phyloP scores from a whole-genome alignment of 2,797 vertebrate species.

The Phalanger gymnotis region DNA sequence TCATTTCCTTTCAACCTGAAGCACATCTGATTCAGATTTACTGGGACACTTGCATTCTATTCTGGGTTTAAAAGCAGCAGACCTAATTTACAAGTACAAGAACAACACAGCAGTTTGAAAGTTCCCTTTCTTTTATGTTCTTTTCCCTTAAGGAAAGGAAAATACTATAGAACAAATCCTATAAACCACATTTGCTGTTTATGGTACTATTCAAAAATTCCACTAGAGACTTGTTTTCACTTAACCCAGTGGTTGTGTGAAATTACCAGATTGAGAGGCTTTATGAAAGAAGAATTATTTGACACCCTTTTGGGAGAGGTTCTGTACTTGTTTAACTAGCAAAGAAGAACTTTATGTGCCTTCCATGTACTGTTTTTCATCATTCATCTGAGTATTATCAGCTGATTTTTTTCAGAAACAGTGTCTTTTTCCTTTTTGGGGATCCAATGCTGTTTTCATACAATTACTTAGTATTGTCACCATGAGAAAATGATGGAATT shows the following conservation, averaged over 20 bases:
- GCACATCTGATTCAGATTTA: constrained; percentile 76
- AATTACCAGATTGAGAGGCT: constrained; percentile 37
- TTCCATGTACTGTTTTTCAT: background rate
- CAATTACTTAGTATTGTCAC: background rate
- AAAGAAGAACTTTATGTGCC: background rate
- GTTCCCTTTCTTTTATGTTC: constrained; percentile 44
- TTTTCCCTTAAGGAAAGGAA: constrained; percentile 44
- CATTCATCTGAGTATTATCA: background rate
- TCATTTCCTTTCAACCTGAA: constrained; percentile 77
- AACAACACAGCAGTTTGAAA: constrained; percentile 64
- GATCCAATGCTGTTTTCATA: background rate
- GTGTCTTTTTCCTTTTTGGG: background rate
- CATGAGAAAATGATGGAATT: background rate
- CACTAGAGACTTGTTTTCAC: constrained; percentile 3
- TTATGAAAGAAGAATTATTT: constrained; percentile 31
- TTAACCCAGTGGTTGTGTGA: constrained; percentile 23
- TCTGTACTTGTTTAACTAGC: background rate
- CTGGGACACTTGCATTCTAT: constrained; percentile 64
- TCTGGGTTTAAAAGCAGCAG: constrained; percentile 70
- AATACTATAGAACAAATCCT: constrained; percentile 37
- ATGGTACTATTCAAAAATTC: constrained; percentile 14
- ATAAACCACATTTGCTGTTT: background rate
- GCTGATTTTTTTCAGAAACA: background rate
- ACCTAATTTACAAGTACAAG: constrained; percentile 64
- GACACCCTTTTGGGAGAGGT: constrained; percentile 39